Base-by-base conservation (phyloP, 1,140 invertebrate genomes). In the Thaumetopoea pityocampa region DNA sequence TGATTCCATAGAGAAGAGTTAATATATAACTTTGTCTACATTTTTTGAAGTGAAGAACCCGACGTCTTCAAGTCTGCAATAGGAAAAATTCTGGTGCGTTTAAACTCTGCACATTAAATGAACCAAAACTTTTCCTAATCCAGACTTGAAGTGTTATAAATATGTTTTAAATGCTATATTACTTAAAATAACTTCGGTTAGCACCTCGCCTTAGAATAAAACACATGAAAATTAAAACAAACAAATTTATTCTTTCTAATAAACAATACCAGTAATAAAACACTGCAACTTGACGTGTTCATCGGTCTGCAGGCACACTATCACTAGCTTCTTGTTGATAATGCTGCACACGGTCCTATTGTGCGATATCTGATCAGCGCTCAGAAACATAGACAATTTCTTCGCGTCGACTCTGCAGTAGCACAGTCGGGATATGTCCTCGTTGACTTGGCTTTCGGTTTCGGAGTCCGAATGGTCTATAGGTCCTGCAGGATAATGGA, bases 211-310 rank as follows among this genome's bases (percentile, higher is more conserved):
- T n/a, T n/a, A n/a, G n/a, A n/a, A n/a, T n/a, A n/a, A n/a, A n/a
- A n/a, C n/a, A n/a, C n/a, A n/a, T n/a, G n/a, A n/a, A n/a, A n/a
- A n/a, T n/a, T n/a, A 20, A n/a, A 6, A 20, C 19, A 20, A 5
- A 20, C 19, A 16, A 12, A 18, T 10, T 30, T 27, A 16, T 36
- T n/a, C 3, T 22, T 2, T 6, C 59, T 55, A 83, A 67, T 69
- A 83, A 4, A 80, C 69, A 56, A 85, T 85, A 1, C 80, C 77
- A 37, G 62, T 77, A 27, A 86, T 84, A 65, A 83, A 85, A 56
- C 80, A 86, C 46, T 85, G 72, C 33, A 85, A 61, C 10, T 72
- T 70, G 1, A 85, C 72, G 65, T 78, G 73, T 28, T 81, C 77
- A 40, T 84, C 66, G 1, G 81, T 84, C 3, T 83, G 67, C 14